These are phyloP conservation scores for Carettochelys insculpta DNA, from an alignment of 2,113 vertebrate genomes.

Conservation along the genomic window DNA sequence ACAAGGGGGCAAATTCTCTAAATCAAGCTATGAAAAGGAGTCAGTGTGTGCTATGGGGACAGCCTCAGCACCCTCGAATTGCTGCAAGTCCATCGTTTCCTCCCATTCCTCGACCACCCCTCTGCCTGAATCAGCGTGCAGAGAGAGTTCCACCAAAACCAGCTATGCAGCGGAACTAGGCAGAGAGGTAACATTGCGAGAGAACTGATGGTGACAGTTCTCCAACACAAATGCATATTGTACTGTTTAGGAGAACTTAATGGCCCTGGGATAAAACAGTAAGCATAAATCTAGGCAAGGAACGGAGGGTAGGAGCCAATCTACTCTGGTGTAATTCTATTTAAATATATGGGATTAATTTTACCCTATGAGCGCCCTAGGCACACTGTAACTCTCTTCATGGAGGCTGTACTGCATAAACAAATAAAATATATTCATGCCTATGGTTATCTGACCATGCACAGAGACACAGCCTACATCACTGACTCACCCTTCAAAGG, in stretches of 20 bases:
- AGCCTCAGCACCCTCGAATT: background rate
- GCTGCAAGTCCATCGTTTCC: background rate
- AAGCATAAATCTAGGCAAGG: background rate
- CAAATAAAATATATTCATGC: rapidly evolving
- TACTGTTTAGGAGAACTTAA: background rate
- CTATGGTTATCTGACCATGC: background rate
- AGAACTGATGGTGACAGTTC: background rate
- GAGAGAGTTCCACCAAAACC: background rate
- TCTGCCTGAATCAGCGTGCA: background rate
- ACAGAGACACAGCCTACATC: background rate
- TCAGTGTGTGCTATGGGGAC: background rate
- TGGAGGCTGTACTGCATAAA: background rate
- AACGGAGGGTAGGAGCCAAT: rapidly evolving
- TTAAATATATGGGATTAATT: background rate
- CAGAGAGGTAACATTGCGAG: background rate
- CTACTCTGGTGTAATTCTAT: rapidly evolving
- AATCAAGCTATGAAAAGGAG: background rate
- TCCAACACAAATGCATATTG: background rate
- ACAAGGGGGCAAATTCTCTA: background rate
- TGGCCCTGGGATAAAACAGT: background rate
- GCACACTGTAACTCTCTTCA: background rate
- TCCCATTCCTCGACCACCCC: background rate
- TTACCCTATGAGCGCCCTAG: background rate
- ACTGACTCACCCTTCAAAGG: constrained; percentile 77
- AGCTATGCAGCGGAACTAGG: background rate